These are phyloP conservation scores for Pyrrhia umbra DNA, from an alignment of 2,888 invertebrate genomes.

Conservation along the genomic window DNA sequence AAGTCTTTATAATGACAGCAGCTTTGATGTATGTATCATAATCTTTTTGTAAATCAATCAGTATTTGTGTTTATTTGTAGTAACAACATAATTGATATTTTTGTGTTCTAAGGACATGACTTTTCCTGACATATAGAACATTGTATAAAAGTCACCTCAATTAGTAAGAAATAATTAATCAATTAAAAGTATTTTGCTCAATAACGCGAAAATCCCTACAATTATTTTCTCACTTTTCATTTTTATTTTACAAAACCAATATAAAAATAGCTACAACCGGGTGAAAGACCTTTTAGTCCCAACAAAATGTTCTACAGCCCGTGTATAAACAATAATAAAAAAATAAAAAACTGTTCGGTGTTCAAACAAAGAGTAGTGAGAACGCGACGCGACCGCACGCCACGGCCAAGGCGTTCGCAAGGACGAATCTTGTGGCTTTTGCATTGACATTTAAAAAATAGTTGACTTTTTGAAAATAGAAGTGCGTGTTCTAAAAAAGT, in stretches of 20 bases:
- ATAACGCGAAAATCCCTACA: slow-evolving; percentile 29
- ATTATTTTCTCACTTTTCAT: slow-evolving; percentile 34
- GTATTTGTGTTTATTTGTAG: neutral
- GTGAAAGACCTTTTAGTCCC: slow-evolving; percentile 79
- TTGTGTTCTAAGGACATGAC: too few species aligned
- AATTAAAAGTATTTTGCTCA: neutral
- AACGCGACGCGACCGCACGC: slow-evolving; percentile 79
- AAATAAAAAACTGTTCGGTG: slow-evolving; percentile 71
- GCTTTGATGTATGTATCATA: neutral
- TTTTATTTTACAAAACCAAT: slow-evolving; percentile 45
- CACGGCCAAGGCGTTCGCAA: slow-evolving; percentile 84
- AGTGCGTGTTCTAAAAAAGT: slow-evolving; percentile 38
- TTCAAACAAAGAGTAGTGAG: slow-evolving; percentile 85
- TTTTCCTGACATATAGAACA: too few species aligned
- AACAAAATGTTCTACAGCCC: slow-evolving; percentile 72
- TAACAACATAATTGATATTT: neutral
- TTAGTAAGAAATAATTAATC: neutral
- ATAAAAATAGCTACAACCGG: slow-evolving; percentile 56
- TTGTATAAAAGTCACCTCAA: neutral
- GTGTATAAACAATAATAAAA: slow-evolving; percentile 80
- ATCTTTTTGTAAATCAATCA: neutral
- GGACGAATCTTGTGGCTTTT: slow-evolving; percentile 72
- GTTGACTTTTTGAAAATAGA: slow-evolving; percentile 37
- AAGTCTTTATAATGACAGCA: neutral
- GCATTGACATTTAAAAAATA: slow-evolving; percentile 58